Evolutionary conservation across 30 jellyfish, hydroid and myxozoan genomes (phyloP).

Genomic region (Catostylus mosaicus): DNA sequence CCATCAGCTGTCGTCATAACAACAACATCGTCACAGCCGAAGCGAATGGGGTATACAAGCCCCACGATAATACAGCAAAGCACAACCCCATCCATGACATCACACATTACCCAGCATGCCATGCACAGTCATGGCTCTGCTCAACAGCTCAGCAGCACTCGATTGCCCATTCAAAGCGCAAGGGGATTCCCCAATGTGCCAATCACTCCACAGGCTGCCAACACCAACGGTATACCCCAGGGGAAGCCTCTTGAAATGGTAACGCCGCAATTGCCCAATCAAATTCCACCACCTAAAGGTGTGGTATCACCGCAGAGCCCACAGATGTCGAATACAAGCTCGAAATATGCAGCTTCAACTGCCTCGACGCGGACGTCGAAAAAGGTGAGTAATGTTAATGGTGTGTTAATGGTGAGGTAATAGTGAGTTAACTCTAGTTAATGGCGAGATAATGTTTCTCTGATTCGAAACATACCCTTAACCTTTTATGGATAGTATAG

Average conservation of each 20-base stretch:
- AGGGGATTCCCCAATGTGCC: conserved; percentile 17
- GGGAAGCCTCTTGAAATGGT: conserved; percentile 65
- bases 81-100: background rate
- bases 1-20: conserved; percentile 4
- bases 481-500: too few relatives aligned
- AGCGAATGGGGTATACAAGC: conserved; percentile 27
- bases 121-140: conserved; percentile 3
- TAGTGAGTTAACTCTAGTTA: too few relatives aligned
- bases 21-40: conserved; percentile 9
- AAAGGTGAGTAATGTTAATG: conserved; percentile 4
- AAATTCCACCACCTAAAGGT: conserved; percentile 20
- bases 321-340: background rate
- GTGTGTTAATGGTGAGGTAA: too few relatives aligned
- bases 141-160: background rate
- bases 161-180: background rate
- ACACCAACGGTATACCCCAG: background rate
- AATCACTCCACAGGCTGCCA: background rate
- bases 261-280: conserved; percentile 63
- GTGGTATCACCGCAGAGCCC: conserved; percentile 42
- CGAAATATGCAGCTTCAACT: background rate
- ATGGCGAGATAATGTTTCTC: too few relatives aligned
- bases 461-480: too few relatives aligned
- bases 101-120: conserved; percentile 13
- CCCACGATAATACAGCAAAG: conserved; percentile 16
- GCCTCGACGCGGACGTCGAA: background rate